Conservation (phyloP, 2,113 vertebrate species). For the Sinocyclocheilus anshuiensis region DNA sequence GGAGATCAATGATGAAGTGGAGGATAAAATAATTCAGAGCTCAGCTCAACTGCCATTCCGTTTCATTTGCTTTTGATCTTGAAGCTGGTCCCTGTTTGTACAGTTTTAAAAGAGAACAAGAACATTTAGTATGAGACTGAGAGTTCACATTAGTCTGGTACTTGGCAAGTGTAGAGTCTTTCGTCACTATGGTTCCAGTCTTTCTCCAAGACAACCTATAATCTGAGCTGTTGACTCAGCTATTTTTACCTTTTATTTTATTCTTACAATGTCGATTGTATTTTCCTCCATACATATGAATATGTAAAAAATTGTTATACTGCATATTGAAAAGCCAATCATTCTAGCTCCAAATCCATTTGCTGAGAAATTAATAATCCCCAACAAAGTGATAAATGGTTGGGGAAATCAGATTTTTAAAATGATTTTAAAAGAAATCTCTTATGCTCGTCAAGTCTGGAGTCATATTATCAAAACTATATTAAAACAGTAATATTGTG, state of each 20-base stretch:
- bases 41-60: neutral
- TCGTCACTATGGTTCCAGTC: neutral
- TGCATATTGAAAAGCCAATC: too few relatives aligned
- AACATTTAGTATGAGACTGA: neutral
- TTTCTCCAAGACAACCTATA: neutral
- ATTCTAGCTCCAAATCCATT: too few relatives aligned
- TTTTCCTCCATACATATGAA: too few relatives aligned
- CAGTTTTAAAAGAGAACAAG: neutral
- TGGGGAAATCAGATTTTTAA: neutral
- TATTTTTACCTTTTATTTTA: too few relatives aligned
- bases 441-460: neutral
- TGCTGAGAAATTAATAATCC: too few relatives aligned
- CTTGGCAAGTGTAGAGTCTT: neutral
- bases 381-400: neutral
- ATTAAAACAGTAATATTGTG: neutral
- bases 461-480: neutral
- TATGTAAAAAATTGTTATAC: too few relatives aligned
- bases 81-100: constrained; percentile 11
- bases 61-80: constrained; percentile 29
- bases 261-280: neutral
- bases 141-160: neutral
- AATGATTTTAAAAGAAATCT: neutral
- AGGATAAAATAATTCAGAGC: constrained; percentile 35
- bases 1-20: constrained; percentile 31
- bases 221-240: too few relatives aligned